Evolutionary conservation across 2,797 vertebrate species (phyloP), one percentile per base, ranked within the genome.

Genomic region (Crenuchus spilurus): DNA sequence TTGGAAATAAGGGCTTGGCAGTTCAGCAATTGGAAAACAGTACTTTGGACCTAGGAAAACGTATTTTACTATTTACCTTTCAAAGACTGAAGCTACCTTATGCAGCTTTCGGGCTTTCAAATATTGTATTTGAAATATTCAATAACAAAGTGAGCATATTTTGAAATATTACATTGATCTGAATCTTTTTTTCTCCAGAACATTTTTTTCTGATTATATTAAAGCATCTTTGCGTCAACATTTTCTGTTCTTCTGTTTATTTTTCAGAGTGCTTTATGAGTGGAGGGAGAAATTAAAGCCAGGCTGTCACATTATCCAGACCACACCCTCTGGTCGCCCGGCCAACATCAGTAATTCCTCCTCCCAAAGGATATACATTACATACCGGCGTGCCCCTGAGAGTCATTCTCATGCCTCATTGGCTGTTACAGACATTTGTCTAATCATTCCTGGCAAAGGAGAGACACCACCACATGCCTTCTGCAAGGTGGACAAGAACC

Each of bases 401-500:
- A 96, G 88, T 84, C 95, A 95, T 89, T 94, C 94, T 2, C 96
- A 98, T 78, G 95, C 98, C 28, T 94, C 94, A 0, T 77, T 99
- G 90, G 97, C 97, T 48, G 97, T 99, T 81, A 99, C 97, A 0
- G 96, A 99, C 85, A 94, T 99, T 74, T 99, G 97, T 87, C 92
- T 99, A 82, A 97, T 99, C 82, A 86, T 99, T 67, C 97, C 97
- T 0, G 96, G 94, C 74, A 99, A 99, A 80, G 97, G 98, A 81
- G 98, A 99, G 85, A 93, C 87, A 1, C 95, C 98, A 13, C 98
- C 98, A 13, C 97, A 99, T 75, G 98, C 97, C 0, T 99, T 98
- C 92, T 99, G 97, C 92, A 98, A 95, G 85, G 95, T 99, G 73
- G 96, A 99, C 90, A 98, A 95, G 92, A 99, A 98, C 84, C 95